Evolutionary conservation across 2,888 invertebrate genomes (phyloP).

Genomic region (Pyrrhosoma nymphula): DNA sequence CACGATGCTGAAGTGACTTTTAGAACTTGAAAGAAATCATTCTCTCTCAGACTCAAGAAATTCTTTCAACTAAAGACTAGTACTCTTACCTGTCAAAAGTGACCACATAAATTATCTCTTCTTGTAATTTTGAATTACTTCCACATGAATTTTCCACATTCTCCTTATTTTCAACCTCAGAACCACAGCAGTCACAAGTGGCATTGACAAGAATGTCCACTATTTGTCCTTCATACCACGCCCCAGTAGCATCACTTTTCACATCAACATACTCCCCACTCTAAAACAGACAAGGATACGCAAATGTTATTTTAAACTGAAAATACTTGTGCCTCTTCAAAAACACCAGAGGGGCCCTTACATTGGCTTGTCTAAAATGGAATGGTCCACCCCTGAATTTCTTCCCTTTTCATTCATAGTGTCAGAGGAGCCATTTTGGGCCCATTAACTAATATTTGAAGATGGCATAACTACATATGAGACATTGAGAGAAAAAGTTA

Average conservation of each 20-base stretch:
- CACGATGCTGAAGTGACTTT: neutral
- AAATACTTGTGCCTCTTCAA: neutral
- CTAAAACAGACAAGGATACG: constrained; percentile 72
- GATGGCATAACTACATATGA: no score
- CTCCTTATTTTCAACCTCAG: constrained; percentile 72
- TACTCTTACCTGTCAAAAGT: constrained; percentile 69
- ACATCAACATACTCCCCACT: constrained; percentile 85
- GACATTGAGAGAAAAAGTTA: no score
- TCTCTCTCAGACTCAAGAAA: neutral
- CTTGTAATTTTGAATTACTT: constrained; percentile 20
- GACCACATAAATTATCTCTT: constrained; percentile 69
- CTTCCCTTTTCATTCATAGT: no score
- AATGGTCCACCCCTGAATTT: no score
- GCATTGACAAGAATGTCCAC: constrained; percentile 79
- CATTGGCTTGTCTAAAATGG: no score
- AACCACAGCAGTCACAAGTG: constrained; percentile 62
- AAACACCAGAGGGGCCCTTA: no score
- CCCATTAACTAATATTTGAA: no score
- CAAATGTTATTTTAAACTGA: neutral
- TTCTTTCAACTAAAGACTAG: no score
- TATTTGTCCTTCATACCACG: constrained; percentile 87
- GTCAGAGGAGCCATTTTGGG: no score
- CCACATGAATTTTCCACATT: constrained; percentile 69
- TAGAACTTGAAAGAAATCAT: neutral
- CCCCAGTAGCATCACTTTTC: constrained; percentile 82